phyloP scores from a whole-genome alignment of 2,113 vertebrate species.

The Pogonocichla stellata region DNA sequence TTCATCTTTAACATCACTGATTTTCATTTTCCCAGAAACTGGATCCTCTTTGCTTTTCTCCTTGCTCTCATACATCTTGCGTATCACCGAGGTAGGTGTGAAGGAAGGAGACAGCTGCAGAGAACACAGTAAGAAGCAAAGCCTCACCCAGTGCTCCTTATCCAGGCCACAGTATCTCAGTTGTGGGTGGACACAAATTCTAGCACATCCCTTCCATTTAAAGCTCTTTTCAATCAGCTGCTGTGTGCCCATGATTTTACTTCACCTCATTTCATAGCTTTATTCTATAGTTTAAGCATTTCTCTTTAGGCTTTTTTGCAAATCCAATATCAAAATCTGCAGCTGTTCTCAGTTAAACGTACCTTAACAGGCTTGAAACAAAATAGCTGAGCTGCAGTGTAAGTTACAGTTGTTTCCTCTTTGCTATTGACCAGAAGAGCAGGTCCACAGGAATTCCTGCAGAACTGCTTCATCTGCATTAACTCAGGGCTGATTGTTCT shows the following conservation, averaged over 20 bases:
- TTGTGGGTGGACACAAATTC: neutral
- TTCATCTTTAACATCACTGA: conserved; percentile 82
- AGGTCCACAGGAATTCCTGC: neutral
- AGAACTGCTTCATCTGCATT: neutral
- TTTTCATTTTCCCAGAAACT: conserved; percentile 68
- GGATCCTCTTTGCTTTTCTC: conserved; percentile 93
- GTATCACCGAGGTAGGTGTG: conserved; percentile 97
- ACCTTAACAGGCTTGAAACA: neutral
- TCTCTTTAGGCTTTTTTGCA: neutral
- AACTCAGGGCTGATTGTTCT: neutral
- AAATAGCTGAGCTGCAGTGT: neutral
- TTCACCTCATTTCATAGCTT: neutral
- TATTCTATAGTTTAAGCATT: neutral
- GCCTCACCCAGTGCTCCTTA: neutral
- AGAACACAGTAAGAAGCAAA: neutral
- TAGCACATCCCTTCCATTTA: neutral
- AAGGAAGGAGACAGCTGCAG: conserved; percentile 93
- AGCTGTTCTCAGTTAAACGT: neutral
- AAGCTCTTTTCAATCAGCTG: neutral
- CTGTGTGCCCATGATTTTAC: neutral
- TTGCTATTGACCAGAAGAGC: neutral
- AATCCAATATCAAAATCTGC: neutral
- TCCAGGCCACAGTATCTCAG: neutral
- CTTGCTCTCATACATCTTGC: conserved; percentile 98
- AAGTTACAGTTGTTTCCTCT: neutral